phyloP scores from a whole-genome alignment of 2,797 vertebrate genomes.

The Corythornis leucogaster region DNA sequence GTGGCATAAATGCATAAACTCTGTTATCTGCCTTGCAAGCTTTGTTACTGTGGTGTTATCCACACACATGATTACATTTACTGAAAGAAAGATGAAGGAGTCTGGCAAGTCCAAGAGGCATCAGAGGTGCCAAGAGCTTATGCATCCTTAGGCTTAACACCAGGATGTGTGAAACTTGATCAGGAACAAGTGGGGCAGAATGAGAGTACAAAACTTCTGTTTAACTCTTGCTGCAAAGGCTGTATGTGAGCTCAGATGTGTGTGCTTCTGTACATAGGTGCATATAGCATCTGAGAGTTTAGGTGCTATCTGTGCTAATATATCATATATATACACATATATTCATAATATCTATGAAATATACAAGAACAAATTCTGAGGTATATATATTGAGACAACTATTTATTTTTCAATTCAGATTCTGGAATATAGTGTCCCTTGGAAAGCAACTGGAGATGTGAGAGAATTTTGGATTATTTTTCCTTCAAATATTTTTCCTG shows the following conservation, averaged over 20 bases:
- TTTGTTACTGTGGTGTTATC: background rate
- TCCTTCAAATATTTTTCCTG: background rate
- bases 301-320: background rate
- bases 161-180: background rate
- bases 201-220: background rate
- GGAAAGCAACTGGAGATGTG: background rate
- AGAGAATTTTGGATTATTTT: background rate
- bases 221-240: background rate
- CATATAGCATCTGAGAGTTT: accelerated
- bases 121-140: background rate
- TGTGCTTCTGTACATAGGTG: accelerated
- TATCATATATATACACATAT: too few relatives aligned
- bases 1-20: background rate
- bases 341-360: too few relatives aligned
- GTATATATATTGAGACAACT: background rate
- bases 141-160: background rate
- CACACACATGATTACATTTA: background rate
- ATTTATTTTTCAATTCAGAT: background rate
- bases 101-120: background rate
- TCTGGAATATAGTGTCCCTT: background rate
- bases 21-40: background rate
- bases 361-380: background rate
- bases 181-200: background rate
- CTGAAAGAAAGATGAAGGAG: background rate
- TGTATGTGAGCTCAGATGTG: background rate